Conservation (phyloP, 2,888 invertebrate species). For the Lasioglossum marginatum region DNA sequence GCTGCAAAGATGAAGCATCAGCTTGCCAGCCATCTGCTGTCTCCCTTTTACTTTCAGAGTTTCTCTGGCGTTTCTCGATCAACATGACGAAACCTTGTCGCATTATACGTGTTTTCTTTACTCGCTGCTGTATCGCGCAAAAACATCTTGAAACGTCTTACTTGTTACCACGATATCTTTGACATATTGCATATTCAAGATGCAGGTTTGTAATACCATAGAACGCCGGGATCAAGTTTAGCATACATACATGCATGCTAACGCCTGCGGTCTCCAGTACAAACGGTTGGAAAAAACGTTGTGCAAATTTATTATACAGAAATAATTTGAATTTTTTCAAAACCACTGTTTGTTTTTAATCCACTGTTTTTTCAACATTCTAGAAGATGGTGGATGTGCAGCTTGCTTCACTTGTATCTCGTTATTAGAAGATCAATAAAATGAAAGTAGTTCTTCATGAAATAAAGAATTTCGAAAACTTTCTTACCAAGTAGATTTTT, state of each 20-base stretch:
- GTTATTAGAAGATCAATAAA: no score
- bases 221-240: neutral
- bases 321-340: neutral
- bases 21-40: neutral
- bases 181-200: constrained; percentile 34
- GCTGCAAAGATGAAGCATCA: constrained; percentile 12
- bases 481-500: no score
- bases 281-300: neutral
- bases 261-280: neutral
- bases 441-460: no score
- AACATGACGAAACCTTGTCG: constrained; percentile 30
- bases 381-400: no score
- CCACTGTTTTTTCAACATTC: no score
- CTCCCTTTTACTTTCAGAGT: neutral
- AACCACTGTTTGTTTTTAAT: no score
- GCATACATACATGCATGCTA: neutral
- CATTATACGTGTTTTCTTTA: constrained; percentile 42
- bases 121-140: neutral
- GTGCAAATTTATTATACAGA: neutral
- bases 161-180: constrained; percentile 25
- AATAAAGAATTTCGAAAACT: no score
- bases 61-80: constrained; percentile 2
- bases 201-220: neutral
- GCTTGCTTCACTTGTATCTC: no score
- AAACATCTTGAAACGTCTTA: constrained; percentile 8